Percentiles rank a stretch among this genome's conserved stretches.
Conservation (phyloP, 2,113 vertebrate genomes). For the Bolborhynchus lineola region DNA sequence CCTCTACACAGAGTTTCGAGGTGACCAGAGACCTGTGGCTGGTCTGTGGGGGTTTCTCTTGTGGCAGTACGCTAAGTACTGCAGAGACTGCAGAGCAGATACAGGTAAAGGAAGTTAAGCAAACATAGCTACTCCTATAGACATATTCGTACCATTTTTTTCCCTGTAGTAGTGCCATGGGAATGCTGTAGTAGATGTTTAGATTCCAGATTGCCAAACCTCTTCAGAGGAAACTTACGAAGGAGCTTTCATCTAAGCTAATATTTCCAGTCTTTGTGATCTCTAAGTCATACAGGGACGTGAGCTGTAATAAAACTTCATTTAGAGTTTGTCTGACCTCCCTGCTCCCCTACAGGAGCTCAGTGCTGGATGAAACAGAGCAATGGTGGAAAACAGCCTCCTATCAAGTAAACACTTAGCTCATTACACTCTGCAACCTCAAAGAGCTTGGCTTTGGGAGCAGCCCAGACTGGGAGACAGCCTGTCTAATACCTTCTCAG, state of each 20-base stretch:
- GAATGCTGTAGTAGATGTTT: background rate
- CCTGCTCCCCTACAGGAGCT: background rate
- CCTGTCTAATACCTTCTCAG: background rate
- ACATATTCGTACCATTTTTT: background rate
- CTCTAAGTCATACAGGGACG: conserved; percentile 27
- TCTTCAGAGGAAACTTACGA: conserved; percentile 17
- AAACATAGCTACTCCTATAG: background rate
- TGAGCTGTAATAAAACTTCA: conserved; percentile 34
- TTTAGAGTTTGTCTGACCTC: background rate
- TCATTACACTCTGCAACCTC: background rate
- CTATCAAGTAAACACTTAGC: background rate
- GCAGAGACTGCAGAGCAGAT: background rate
- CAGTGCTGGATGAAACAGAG: background rate
- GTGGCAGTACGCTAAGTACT: background rate
- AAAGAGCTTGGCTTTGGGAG: background rate
- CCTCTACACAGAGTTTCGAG: background rate
- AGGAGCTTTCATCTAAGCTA: conserved; percentile 42
- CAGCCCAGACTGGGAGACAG: background rate
- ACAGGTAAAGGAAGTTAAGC: background rate
- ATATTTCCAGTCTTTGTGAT: conserved; percentile 29
- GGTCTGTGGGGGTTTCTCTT: background rate
- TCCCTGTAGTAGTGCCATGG: background rate
- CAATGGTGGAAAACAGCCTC: background rate
- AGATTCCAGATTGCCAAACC: conserved; percentile 5
- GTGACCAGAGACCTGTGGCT: background rate